phyloP scores from a whole-genome alignment of 2,113 vertebrate species.

The Brachyistius frenatus region DNA sequence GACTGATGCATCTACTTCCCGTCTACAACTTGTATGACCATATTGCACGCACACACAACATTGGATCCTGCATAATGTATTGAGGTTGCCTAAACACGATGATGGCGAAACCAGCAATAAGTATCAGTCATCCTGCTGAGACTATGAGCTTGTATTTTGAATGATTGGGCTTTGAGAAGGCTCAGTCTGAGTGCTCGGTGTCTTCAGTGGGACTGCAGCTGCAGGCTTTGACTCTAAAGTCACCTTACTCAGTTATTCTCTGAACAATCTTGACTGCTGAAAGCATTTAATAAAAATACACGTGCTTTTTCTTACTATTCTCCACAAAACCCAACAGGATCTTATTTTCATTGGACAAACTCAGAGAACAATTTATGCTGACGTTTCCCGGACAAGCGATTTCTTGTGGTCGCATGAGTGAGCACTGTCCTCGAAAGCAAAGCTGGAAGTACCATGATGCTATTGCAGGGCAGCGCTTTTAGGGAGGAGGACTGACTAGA shows the following conservation, averaged over 20 bases:
- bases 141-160: conserved; percentile 50
- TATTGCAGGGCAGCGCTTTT: no score
- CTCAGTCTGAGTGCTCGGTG: conserved; percentile 48
- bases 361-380: not conserved
- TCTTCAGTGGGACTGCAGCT: conserved; percentile 49
- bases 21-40: conserved; percentile 71
- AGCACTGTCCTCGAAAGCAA: not conserved
- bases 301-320: not conserved
- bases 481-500: no score
- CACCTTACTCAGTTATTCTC: conserved; percentile 39
- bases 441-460: not conserved
- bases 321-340: not conserved
- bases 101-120: conserved; percentile 74
- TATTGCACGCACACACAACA: conserved; percentile 64
- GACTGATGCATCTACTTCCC: conserved; percentile 74
- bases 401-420: not conserved
- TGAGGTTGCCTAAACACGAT: conserved; percentile 75
- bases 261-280: conserved; percentile 10
- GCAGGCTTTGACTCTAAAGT: conserved; percentile 60
- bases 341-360: not conserved
- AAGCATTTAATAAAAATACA: conserved; percentile 21
- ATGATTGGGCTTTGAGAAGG: conserved; percentile 60
- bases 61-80: conserved; percentile 71
- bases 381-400: not conserved
- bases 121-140: conserved; percentile 74